Conservation (phyloP, 1,140 invertebrate genomes). For the Cryptotermes secundus region DNA sequence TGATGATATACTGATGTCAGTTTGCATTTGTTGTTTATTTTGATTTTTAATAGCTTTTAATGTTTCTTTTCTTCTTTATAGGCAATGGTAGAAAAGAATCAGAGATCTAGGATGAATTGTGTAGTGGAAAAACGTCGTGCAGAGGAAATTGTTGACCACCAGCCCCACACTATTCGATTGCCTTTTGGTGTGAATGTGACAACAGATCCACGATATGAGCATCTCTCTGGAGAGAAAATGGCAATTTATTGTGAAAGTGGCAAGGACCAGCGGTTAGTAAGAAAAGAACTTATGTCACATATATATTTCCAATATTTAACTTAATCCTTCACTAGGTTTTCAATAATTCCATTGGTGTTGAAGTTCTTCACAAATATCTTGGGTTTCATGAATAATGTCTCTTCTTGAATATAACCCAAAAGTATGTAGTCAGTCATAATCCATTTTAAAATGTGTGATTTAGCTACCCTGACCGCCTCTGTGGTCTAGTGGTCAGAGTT, state of each 20-base stretch:
- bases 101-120: constrained; percentile 80
- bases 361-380: no score
- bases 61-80: constrained; percentile 36
- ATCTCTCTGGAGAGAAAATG: constrained; percentile 78
- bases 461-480: no score
- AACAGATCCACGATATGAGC: constrained; percentile 69
- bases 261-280: constrained; percentile 39
- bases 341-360: no score
- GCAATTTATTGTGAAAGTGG: constrained; percentile 82
- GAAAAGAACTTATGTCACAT: constrained; percentile 28
- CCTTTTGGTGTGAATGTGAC: constrained; percentile 69
- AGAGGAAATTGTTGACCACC: constrained; percentile 76
- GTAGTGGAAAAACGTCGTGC: constrained; percentile 80
- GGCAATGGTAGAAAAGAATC: constrained; percentile 71
- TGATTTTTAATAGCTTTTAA: no score
- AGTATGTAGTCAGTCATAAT: no score
- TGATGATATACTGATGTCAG: no score
- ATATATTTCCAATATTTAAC: constrained; percentile 19
- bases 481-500: no score
- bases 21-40: no score
- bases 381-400: no score
- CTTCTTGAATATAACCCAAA: no score
- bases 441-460: no score
- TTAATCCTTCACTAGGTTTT: no score
- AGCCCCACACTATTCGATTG: constrained; percentile 62